Percentiles rank a stretch among this genome's conserved stretches.
phyloP scores from a whole-genome alignment of 2,797 vertebrate species.

The Pteronotus mesoamericanus region DNA sequence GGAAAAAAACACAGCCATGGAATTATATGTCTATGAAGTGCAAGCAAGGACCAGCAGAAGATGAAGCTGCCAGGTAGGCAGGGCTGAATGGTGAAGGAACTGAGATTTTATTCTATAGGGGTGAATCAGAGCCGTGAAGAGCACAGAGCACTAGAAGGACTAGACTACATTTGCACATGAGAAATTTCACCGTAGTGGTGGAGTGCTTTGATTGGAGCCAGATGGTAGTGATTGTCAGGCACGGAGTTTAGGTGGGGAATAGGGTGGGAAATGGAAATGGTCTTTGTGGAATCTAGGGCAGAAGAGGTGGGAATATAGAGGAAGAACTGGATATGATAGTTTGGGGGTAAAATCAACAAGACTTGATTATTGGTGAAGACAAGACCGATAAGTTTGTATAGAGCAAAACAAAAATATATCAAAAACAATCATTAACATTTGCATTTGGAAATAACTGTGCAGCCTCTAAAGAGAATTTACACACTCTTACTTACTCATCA shows the following conservation, averaged over 20 bases:
- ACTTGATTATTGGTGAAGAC: not conserved
- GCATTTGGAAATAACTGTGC: not conserved
- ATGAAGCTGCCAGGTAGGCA: not conserved
- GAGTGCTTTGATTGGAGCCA: not conserved
- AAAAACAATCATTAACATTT: not conserved
- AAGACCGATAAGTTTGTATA: not conserved
- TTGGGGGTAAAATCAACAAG: not conserved
- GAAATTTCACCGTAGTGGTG: not conserved
- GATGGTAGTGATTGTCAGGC: rapidly evolving
- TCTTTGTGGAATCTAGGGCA: not conserved
- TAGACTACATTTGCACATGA: not conserved
- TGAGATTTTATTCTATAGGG: not conserved
- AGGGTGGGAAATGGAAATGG: not conserved
- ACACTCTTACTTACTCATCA: not conserved
- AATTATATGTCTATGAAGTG: not conserved
- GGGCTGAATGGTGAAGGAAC: not conserved
- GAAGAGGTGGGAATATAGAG: not conserved
- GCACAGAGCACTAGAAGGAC: not conserved
- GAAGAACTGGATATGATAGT: not conserved
- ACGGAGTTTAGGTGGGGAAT: not conserved
- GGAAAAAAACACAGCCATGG: not conserved
- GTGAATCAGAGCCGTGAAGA: not conserved
- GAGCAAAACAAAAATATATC: not conserved
- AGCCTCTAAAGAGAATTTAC: not conserved
- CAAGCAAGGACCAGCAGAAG: not conserved